Conservation (phyloP, 2,888 invertebrate species). For the Drosophila flavopinicola region DNA sequence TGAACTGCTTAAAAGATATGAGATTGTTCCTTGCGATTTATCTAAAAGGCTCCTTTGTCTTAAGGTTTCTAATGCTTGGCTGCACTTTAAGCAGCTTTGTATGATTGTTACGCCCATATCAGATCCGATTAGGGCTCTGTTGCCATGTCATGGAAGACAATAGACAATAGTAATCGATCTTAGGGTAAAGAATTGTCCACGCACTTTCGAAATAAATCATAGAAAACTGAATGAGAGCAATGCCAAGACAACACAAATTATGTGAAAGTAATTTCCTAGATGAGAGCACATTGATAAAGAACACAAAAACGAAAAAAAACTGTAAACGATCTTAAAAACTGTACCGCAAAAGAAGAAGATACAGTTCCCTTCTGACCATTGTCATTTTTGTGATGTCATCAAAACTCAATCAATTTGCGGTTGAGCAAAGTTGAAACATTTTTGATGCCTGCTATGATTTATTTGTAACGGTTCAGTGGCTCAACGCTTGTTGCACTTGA, state of each 20-base stretch:
- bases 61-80: conserved; percentile 29
- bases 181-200: conserved; percentile 35
- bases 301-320: conserved; percentile 21
- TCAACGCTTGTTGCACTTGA: conserved; percentile 63
- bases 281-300: conserved; percentile 72
- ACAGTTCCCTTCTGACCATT: conserved; percentile 15
- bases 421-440: conserved; percentile 42
- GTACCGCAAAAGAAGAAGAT: conserved; percentile 23
- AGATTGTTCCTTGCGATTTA: conserved; percentile 5
- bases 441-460: conserved; percentile 53
- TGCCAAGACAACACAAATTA: conserved; percentile 45
- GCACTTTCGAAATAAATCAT: conserved; percentile 59
- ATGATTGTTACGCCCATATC: conserved; percentile 42
- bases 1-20: conserved; percentile 3
- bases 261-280: conserved; percentile 72
- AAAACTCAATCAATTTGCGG: conserved; percentile 74
- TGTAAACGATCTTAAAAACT: conserved; percentile 33
- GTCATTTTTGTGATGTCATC: conserved; percentile 60
- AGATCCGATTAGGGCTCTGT: conserved; percentile 43
- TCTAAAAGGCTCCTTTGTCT: conserved; percentile 1
- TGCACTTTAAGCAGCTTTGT: conserved; percentile 41
- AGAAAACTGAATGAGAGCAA: conserved; percentile 37
- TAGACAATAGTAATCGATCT: conserved; percentile 63
- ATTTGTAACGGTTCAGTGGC: conserved; percentile 67
- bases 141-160: conserved; percentile 31